phyloP scores from a whole-genome alignment of 1,140 invertebrate species.

The Sitophilus oryzae region DNA sequence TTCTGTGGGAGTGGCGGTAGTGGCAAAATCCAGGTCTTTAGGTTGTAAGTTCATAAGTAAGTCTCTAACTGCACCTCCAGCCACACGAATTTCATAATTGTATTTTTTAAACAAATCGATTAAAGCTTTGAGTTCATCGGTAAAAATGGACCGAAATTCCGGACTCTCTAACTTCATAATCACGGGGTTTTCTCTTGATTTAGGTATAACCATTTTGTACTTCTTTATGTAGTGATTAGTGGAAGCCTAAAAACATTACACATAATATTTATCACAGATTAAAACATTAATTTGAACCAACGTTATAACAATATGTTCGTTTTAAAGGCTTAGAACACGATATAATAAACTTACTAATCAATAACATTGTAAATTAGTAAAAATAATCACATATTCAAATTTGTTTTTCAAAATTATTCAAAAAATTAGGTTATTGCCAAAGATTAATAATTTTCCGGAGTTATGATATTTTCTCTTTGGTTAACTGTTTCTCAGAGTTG shows the following conservation, averaged over 20 bases:
- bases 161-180: constrained; percentile 62
- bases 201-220: constrained; percentile 40
- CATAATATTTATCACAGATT: not conserved
- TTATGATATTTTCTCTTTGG: no score
- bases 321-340: no score
- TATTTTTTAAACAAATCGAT: constrained; percentile 72
- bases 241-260: not conserved
- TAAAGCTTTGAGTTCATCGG: constrained; percentile 66
- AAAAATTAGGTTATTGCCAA: no score
- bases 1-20: constrained; percentile 89
- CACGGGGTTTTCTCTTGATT: constrained; percentile 57
- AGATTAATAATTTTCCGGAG: no score
- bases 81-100: constrained; percentile 82
- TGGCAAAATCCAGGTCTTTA: constrained; percentile 96
- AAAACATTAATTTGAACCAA: no score
- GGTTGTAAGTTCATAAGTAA: constrained; percentile 81
- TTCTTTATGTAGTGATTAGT: constrained; percentile 4
- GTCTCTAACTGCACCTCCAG: constrained; percentile 94
- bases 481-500: no score
- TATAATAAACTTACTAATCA: no score
- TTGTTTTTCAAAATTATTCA: no score
- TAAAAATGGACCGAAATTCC: constrained; percentile 78
- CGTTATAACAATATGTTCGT: no score
- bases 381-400: not conserved
- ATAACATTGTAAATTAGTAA: not conserved